A percentile compares a stretch with the other conserved stretches of the same genome.
Evolutionary conservation across 2,888 invertebrate genomes (phyloP).

Genomic region (Drosophila mimetica): DNA sequence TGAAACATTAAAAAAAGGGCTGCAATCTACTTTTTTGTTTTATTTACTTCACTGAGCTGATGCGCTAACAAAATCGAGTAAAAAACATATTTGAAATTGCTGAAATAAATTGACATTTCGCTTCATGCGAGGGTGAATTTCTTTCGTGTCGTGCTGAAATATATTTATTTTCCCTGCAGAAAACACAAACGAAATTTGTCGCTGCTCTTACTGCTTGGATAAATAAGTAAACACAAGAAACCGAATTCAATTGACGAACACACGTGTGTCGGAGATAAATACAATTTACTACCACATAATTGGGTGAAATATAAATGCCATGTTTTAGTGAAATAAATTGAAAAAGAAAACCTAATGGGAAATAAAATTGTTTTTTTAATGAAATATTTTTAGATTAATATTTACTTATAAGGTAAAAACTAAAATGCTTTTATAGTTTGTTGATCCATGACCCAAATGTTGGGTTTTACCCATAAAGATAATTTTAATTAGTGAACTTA

Average conservation of each 20-base stretch:
- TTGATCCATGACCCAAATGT: not conserved
- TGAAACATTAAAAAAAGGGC: conserved; percentile 30
- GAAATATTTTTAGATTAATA: not conserved
- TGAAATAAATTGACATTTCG: conserved; percentile 47
- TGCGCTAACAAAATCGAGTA: conserved; percentile 14
- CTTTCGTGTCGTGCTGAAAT: conserved; percentile 4
- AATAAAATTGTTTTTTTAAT: conserved; percentile 2
- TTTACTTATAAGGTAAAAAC: not conserved
- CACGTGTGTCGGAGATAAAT: conserved; percentile 23
- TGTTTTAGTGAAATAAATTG: not conserved
- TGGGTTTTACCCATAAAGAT: not conserved
- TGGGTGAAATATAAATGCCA: not conserved
- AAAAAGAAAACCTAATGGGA: not conserved
- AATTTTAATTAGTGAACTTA: not conserved
- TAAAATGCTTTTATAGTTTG: not conserved
- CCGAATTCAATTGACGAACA: conserved; percentile 32
- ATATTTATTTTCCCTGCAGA: conserved; percentile 11
- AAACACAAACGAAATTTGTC: conserved; percentile 26
- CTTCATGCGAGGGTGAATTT: conserved; percentile 15
- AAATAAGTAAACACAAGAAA: conserved; percentile 36
- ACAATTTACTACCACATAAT: conserved; percentile 7
- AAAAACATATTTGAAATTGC: conserved; percentile 32
- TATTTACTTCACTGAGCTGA: conserved; percentile 26
- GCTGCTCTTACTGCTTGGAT: conserved; percentile 18
- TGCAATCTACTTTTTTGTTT: conserved; percentile 27